Evolutionary conservation across 2,797 vertebrate species (phyloP), one percentile per base, ranked within the genome.

Genomic region (Zalophus californianus): DNA sequence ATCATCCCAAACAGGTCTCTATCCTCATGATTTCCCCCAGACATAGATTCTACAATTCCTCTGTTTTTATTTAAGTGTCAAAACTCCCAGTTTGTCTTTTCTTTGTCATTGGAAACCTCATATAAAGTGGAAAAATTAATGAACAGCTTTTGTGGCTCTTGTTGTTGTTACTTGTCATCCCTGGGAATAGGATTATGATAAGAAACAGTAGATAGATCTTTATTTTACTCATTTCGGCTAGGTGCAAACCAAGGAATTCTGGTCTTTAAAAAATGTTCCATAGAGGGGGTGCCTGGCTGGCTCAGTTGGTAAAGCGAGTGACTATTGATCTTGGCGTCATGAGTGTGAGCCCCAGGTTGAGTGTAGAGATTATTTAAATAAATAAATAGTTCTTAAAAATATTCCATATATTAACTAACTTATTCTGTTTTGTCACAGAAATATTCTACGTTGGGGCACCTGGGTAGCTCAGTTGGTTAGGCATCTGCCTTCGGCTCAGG

Each of bases 1-100:
- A 86, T 91, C 95, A 96, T 87, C 56, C 44, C 48, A 27, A 93
- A 88, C 16, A 75, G 38, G 56, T 64, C 75, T 91, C 38, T 84
- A 25, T 58, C 11, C 29, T 86, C 80, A 94, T 60, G 41, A 85
- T 87, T 93, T 96, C 41, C 66, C 66, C 78, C 54, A 87, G 44
- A 73, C 25, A n/a, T 32, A 58, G 82, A 88, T 70, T 85, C 35
- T 68, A 66, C 32, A 92, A 41, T 38, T 64, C 41, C 41, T 95
- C 27, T 44, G 21, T 79, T 94, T 93, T 66, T 50, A 84, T 78
- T 44, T 56, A 80, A 94, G 50, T 48, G 7, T 48, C 70, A 93
- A 25, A 78, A 80, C 90, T 78, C 18, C 44, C 38, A 86, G 58
- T 27, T 78, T 93, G 11, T 11, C 82, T 79, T 75, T 78, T 73